Percentiles rank a stretch among this genome's conserved stretches.
These are phyloP conservation scores for Drosophila kikkawai DNA, from an alignment of 1,140 invertebrate genomes.

Conservation along the genomic window DNA sequence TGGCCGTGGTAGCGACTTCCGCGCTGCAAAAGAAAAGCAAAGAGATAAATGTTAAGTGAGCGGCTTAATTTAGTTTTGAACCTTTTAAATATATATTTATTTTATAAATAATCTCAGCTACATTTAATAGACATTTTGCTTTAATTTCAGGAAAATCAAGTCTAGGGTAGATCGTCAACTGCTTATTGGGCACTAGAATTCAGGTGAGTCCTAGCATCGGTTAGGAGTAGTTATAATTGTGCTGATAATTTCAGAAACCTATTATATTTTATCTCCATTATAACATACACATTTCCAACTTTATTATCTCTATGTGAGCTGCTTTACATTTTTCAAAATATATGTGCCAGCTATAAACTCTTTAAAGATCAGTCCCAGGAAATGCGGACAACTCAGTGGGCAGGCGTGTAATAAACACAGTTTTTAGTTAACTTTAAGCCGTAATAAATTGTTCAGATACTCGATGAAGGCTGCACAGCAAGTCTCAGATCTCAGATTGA, in stretches of 20 bases:
- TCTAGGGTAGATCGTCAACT: no score
- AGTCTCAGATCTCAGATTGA: constrained; percentile 32
- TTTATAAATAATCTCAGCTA: background rate
- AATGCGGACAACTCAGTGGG: constrained; percentile 10
- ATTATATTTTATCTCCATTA: background rate
- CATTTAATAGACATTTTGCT: background rate
- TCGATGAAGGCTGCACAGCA: constrained; percentile 25
- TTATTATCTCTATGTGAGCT: background rate
- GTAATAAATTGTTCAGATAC: constrained; percentile 16
- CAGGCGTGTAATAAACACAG: background rate
- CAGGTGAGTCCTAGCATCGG: no score
- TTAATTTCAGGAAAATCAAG: background rate
- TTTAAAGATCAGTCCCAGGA: background rate
- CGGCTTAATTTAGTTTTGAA: no score
- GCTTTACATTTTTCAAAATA: background rate
- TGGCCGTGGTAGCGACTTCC: constrained; percentile 85
- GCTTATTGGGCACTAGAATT: background rate
- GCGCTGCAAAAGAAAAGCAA: constrained; percentile 52
- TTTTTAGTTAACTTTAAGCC: constrained; percentile 9
- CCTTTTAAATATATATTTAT: no score
- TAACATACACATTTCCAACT: background rate
- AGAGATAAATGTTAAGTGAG: no score
- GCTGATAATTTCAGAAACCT: background rate
- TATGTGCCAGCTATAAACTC: background rate
- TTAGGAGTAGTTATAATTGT: background rate